Conservation (phyloP, 2,888 invertebrate genomes). For the Conomelus anceps region DNA sequence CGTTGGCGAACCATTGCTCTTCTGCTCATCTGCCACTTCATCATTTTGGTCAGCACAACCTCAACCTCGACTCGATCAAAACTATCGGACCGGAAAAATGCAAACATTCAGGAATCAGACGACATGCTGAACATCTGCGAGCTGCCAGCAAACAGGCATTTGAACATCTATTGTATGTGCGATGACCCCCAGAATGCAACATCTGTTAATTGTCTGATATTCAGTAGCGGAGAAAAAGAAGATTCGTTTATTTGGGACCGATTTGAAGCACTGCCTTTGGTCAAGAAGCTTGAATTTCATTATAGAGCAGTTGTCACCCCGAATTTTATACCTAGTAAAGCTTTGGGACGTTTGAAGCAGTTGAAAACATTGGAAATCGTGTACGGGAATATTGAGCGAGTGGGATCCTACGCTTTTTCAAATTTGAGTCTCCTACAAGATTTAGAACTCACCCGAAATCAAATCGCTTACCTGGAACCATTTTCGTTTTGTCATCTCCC, state of each 20-base stretch:
- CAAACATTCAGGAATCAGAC: background rate
- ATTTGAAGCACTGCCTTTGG: constrained; percentile 62
- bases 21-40: background rate
- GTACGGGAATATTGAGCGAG: constrained; percentile 62
- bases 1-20: background rate
- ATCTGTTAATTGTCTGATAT: constrained; percentile 71
- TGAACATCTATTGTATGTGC: constrained; percentile 58
- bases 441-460: constrained; percentile 60
- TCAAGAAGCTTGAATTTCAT: constrained; percentile 64
- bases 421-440: constrained; percentile 63
- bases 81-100: background rate
- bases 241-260: constrained; percentile 68
- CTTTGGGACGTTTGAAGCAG: constrained; percentile 57
- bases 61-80: background rate
- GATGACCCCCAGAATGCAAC: constrained; percentile 54
- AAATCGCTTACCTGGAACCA: constrained; percentile 59
- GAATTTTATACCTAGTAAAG: constrained; percentile 63
- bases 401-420: constrained; percentile 65
- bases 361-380: constrained; percentile 62
- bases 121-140: constrained; percentile 34
- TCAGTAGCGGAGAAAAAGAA: constrained; percentile 57
- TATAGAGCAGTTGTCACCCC: constrained; percentile 62
- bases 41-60: background rate
- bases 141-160: constrained; percentile 32
- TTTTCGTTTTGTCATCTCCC: constrained; percentile 67